A percentile compares a stretch with the other conserved stretches of the same genome.
phyloP scores from a whole-genome alignment of 2,797 vertebrate genomes.

The Phrynocephalus vlangalii region DNA sequence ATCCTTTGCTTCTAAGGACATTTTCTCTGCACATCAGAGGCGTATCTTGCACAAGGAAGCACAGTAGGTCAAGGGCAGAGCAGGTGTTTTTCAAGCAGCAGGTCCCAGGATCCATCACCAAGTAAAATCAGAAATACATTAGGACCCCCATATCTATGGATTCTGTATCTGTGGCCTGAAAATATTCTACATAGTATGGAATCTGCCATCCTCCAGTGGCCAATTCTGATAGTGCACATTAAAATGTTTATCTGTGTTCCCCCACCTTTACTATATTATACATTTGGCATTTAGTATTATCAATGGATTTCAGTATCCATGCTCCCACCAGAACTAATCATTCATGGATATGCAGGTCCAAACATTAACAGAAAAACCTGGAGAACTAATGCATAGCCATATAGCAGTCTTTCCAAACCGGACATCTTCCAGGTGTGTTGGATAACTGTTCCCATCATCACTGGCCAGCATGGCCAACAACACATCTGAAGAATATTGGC shows the following conservation, averaged over 20 bases:
- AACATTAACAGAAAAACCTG: neutral
- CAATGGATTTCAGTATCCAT: too few relatives aligned
- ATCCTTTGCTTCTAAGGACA: neutral
- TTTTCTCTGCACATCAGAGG: neutral
- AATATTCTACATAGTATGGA: too few relatives aligned
- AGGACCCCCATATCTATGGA: too few relatives aligned
- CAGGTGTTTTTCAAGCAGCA: neutral
- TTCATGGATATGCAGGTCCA: too few relatives aligned
- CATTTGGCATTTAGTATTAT: too few relatives aligned
- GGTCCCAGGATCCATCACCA: neutral
- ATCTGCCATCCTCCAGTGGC: too few relatives aligned
- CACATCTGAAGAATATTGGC: neutral
- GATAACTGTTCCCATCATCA: neutral
- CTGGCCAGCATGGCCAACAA: neutral
- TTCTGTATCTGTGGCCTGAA: too few relatives aligned
- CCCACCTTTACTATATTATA: too few relatives aligned
- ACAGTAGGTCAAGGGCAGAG: neutral
- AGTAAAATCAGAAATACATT: neutral
- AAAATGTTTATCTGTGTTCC: too few relatives aligned
- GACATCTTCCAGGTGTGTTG: neutral
- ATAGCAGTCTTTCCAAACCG: neutral
- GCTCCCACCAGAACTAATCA: too few relatives aligned
- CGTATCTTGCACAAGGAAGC: neutral
- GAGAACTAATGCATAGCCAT: neutral
- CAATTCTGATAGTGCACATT: too few relatives aligned